These are phyloP conservation scores for Embidobia sp. DNA, from an alignment of 2,888 invertebrate species.

Conservation along the genomic window DNA sequence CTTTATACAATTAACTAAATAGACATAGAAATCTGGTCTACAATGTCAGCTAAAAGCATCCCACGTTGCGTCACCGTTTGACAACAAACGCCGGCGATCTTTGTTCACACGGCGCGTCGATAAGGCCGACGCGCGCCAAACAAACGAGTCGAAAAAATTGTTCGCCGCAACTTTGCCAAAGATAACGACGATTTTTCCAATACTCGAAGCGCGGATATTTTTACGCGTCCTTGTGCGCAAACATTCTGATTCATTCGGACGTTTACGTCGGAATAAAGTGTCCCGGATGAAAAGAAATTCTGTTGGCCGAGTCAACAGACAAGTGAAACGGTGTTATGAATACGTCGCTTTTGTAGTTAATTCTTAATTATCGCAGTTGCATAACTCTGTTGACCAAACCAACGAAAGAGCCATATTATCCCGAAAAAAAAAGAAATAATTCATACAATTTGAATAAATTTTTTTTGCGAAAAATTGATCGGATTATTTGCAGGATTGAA, in stretches of 20 bases:
- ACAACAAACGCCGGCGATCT: slow-evolving; percentile 56
- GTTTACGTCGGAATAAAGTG: slow-evolving; percentile 50
- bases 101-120: slow-evolving; percentile 40
- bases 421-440: too few species aligned
- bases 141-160: slow-evolving; percentile 28
- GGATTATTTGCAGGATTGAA: too few species aligned
- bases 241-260: slow-evolving; percentile 62
- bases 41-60: slow-evolving; percentile 43
- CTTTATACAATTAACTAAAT: slow-evolving; percentile 55
- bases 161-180: slow-evolving; percentile 48
- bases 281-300: slow-evolving; percentile 53
- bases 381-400: too few species aligned
- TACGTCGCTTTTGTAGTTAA: slow-evolving; percentile 13
- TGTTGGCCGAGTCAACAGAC: slow-evolving; percentile 47
- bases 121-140: slow-evolving; percentile 21
- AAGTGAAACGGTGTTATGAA: slow-evolving; percentile 15
- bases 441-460: too few species aligned
- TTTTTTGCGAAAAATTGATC: too few species aligned
- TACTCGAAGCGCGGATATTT: slow-evolving; percentile 44
- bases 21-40: slow-evolving; percentile 60
- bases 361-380: slow-evolving; percentile 32
- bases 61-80: slow-evolving; percentile 59
- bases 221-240: slow-evolving; percentile 63
- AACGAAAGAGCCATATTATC: too few species aligned
- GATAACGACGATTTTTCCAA: slow-evolving; percentile 64